Evolutionary conservation across 2,888 invertebrate genomes (phyloP).

Genomic region (Beris morrisii): DNA sequence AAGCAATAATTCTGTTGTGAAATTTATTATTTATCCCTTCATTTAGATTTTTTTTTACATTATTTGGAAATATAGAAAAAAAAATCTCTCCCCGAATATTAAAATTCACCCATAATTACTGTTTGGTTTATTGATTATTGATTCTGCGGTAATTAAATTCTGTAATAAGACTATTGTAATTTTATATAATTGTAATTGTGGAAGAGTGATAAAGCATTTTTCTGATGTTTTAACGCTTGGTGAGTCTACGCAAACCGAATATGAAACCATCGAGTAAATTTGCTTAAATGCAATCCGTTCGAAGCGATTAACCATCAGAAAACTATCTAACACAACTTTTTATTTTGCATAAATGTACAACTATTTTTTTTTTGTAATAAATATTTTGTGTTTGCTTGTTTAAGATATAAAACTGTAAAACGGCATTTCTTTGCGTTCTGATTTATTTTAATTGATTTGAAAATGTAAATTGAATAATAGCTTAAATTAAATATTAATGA

Average conservation of each 20-base stretch:
- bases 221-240: conserved; percentile 4
- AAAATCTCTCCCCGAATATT: conserved; percentile 8
- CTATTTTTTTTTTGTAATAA: conserved; percentile 29
- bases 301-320: too few species aligned
- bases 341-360: neutral
- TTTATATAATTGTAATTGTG: conserved; percentile 21
- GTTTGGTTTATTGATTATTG: conserved; percentile 34
- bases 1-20: conserved; percentile 35
- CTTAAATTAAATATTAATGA: neutral
- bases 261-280: too few species aligned
- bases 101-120: conserved; percentile 33
- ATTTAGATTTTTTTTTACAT: neutral
- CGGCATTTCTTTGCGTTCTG: conserved; percentile 20
- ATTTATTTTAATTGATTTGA: neutral
- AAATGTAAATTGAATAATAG: neutral
- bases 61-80: neutral
- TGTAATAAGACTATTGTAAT: conserved; percentile 28
- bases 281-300: too few species aligned
- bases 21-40: conserved; percentile 23
- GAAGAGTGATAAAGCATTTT: conserved; percentile 8
- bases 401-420: conserved; percentile 36
- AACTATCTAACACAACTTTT: neutral
- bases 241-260: neutral
- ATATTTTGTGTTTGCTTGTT: conserved; percentile 29
- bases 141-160: conserved; percentile 23